These are phyloP conservation scores for Thymelicus lineola DNA, from an alignment of 2,888 invertebrate species.

Conservation along the genomic window DNA sequence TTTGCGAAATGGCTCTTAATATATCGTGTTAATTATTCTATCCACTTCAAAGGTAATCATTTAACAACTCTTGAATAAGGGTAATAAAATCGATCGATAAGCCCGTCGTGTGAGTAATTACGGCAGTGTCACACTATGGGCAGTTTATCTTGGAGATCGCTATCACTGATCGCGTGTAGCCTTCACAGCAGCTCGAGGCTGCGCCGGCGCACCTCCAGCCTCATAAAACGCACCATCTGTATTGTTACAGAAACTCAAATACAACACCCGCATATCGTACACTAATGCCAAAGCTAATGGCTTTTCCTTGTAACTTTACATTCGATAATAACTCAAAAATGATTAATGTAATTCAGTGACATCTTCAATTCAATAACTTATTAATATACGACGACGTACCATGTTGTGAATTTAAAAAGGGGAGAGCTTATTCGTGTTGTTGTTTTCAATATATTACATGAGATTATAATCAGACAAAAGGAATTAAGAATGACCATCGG, in stretches of 20 bases:
- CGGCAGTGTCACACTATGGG: constrained; percentile 72
- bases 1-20: constrained; percentile 21
- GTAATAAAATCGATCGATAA: constrained; percentile 68
- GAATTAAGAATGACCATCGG: constrained; percentile 30
- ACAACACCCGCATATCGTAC: constrained; percentile 46
- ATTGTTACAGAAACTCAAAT: constrained; percentile 57
- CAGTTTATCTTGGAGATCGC: constrained; percentile 78
- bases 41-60: constrained; percentile 33
- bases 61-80: constrained; percentile 48
- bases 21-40: constrained; percentile 36
- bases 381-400: constrained; percentile 45
- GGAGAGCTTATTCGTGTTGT: constrained; percentile 21
- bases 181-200: constrained; percentile 51
- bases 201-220: constrained; percentile 47
- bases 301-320: constrained; percentile 66
- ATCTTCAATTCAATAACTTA: constrained; percentile 47
- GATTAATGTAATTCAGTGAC: constrained; percentile 58
- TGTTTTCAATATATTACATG: constrained; percentile 26
- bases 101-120: constrained; percentile 75
- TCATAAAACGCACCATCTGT: constrained; percentile 54
- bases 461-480: constrained; percentile 31
- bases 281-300: constrained; percentile 65
- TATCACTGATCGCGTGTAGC: constrained; percentile 78
- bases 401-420: constrained; percentile 39
- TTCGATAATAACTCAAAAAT: constrained; percentile 63